Evolutionary conservation across 2,113 vertebrate species (phyloP), one percentile per base, ranked within the genome.

Genomic region (Symphodus melops): DNA sequence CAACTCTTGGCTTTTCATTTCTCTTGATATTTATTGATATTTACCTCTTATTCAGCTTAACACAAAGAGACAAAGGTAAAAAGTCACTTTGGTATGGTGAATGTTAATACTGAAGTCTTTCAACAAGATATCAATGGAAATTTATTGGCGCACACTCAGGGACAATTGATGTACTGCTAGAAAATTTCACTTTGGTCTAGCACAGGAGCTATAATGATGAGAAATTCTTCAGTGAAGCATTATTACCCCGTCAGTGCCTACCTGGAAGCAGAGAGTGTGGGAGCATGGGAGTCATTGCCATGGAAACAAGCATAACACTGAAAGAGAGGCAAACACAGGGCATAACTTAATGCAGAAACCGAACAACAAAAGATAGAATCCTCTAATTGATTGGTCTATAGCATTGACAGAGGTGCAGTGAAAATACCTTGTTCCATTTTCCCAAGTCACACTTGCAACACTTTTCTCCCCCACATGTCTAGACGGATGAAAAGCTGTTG

Each of bases 231-330:
- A 71, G 71, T 80, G 73, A 86, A 75, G 70, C 76, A 72, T 57
- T 81, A 86, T 92, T 87, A 89, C 85, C 82, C 82, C 25, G 21
- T 61, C 86, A 78, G 83, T 72, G 74, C 83, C 88, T 88, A 91
- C 92, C 93, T 93, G 87, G 76, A 84, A 89, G 89, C 62, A 60
- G 77, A 88, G 84, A 83, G 86, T 74, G 91, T 88, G 87, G 86
- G 90, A 91, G 89, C 88, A 59, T 5, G 9, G 79, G 83, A 92
- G 91, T 92, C 89, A 93, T 94, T 44, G 77, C 94, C 81, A 94
- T 94, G 92, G 94, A 93, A 94, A 94, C 94, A 91, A 88, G 89
- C 83, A 86, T 72, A 92, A 93, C 84, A 81, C 75, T 84, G 82
- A 63, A 76, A 62, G 83, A 80, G 69, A 88, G 61, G 76, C 60